Conservation (phyloP, 1,140 invertebrate genomes). For the Cotesia chilonis region DNA sequence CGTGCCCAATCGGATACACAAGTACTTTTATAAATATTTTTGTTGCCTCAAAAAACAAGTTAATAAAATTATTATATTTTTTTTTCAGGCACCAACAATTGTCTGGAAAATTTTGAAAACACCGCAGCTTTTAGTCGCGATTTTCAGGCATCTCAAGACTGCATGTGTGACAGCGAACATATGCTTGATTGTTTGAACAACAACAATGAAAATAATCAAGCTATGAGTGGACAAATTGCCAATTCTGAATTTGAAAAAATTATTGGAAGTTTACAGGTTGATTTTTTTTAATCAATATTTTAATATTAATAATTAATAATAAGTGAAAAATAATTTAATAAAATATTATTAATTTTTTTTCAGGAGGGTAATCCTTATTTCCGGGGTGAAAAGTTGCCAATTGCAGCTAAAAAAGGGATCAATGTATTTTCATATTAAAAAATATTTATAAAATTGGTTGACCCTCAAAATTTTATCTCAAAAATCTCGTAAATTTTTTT, state of each 20-base stretch:
- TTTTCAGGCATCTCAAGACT: conserved; percentile 92
- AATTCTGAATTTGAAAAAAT: conserved; percentile 67
- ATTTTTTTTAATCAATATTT: conserved; percentile 3
- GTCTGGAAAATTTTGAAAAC: conserved; percentile 92
- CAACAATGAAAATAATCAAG: conserved; percentile 52
- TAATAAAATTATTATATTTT: conserved; percentile 6
- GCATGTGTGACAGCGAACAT: conserved; percentile 98
- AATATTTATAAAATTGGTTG: background rate
- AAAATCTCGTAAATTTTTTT: background rate
- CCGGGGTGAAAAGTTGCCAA: conserved; percentile 81
- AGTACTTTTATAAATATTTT: conserved; percentile 59
- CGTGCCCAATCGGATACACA: conserved; percentile 90
- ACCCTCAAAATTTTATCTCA: background rate
- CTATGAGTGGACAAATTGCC: conserved; percentile 57
- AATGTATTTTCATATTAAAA: conserved; percentile 65
- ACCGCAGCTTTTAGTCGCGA: conserved; percentile 94
- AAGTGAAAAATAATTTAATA: too few species aligned
- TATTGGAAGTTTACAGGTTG: conserved; percentile 68
- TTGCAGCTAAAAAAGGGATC: conserved; percentile 88
- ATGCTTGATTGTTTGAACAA: conserved; percentile 90
- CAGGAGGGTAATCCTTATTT: conserved; percentile 81
- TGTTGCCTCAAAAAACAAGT: conserved; percentile 20
- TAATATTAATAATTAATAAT: too few species aligned
- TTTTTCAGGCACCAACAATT: conserved; percentile 79
- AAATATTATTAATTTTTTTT: conserved; percentile 47